Percentiles rank a stretch among this genome's conserved stretches.
Conservation (phyloP, 2,113 vertebrate species). For the Formicarius rufipectus region DNA sequence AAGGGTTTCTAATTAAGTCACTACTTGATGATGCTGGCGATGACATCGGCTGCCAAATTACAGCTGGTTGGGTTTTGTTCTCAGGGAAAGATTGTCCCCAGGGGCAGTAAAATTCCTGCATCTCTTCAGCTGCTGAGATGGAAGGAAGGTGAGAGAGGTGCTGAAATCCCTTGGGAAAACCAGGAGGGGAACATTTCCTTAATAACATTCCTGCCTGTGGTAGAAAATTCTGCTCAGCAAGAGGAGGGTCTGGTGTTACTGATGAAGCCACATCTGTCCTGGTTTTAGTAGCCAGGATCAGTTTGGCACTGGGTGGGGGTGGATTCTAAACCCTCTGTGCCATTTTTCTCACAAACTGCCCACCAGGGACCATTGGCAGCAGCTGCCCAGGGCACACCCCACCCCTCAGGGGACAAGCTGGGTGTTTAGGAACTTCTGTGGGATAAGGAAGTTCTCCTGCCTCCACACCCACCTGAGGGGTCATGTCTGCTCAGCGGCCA, state of each 20-base stretch:
- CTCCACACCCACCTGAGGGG: no score
- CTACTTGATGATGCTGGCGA: conserved; percentile 55
- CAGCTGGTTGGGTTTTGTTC: conserved; percentile 33
- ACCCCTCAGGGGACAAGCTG: no score
- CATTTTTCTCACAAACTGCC: no score
- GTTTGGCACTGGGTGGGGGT: no score
- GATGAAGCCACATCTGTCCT: background rate
- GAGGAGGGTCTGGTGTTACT: background rate
- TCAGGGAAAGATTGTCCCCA: conserved; percentile 28
- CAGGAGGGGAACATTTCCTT: background rate
- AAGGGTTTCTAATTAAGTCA: conserved; percentile 71
- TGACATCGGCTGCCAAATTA: conserved; percentile 57
- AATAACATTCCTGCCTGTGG: background rate
- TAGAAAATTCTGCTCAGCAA: background rate
- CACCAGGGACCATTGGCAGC: no score
- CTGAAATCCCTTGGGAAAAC: background rate
- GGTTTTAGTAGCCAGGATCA: no score
- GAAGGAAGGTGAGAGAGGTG: background rate
- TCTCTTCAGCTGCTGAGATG: background rate
- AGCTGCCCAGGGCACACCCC: no score
- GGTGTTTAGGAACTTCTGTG: no score
- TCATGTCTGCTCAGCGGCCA: no score
- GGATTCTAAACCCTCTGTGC: no score
- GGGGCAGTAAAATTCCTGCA: background rate
- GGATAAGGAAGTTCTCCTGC: no score